Evolutionary conservation across 1,140 invertebrate genomes (phyloP).

Genomic region (Musca vetustissima): DNA sequence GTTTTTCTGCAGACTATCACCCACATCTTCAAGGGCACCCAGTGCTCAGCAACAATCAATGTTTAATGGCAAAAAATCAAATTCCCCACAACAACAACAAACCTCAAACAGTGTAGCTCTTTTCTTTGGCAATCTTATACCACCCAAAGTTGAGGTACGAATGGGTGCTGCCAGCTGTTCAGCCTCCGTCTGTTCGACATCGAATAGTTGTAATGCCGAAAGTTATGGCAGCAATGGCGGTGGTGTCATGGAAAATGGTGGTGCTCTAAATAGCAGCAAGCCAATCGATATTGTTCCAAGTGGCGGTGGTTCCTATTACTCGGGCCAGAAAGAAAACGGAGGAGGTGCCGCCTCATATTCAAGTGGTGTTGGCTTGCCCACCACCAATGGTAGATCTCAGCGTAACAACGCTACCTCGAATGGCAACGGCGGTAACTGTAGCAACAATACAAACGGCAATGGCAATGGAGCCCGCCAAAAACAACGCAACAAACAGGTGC

Average conservation of each 20-base stretch:
- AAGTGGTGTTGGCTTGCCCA: slow-evolving; percentile 27
- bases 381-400: slow-evolving; percentile 19
- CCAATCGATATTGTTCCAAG: slow-evolving; percentile 41
- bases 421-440: not conserved
- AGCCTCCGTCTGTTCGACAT: not conserved
- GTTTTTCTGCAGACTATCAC: not conserved
- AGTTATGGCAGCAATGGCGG: slow-evolving; percentile 16
- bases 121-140: slow-evolving; percentile 54
- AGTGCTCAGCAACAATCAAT: slow-evolving; percentile 24
- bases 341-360: not conserved
- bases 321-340: not conserved
- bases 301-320: not conserved
- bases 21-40: not conserved
- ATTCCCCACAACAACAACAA: slow-evolving; percentile 27
- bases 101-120: slow-evolving; percentile 39
- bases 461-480: slow-evolving; percentile 29
- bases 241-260: too few relatives aligned
- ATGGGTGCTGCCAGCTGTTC: slow-evolving; percentile 31
- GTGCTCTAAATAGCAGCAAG: slow-evolving; percentile 27
- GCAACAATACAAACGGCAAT: slow-evolving; percentile 17
- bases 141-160: slow-evolving; percentile 51
- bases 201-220: slow-evolving; percentile 17
- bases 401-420: not conserved
- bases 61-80: slow-evolving; percentile 27
- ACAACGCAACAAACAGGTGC: slow-evolving; percentile 37